Evolutionary conservation across 2,113 vertebrate genomes (phyloP).

Genomic region (Sylvietta virens): DNA sequence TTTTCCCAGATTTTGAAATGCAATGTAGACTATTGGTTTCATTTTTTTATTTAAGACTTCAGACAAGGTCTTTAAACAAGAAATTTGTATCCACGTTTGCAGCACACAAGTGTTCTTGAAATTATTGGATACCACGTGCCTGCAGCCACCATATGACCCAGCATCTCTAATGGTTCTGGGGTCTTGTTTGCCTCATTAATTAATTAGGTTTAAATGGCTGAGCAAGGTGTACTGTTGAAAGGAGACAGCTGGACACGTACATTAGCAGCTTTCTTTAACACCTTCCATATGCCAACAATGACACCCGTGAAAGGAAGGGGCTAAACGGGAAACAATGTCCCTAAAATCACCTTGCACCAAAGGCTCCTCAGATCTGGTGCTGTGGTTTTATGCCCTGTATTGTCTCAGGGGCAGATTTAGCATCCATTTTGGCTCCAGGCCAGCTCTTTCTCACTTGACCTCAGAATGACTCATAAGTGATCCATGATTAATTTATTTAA

Average conservation of each 20-base stretch:
- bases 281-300: not conserved
- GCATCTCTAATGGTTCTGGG: not conserved
- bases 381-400: not conserved
- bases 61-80: not conserved
- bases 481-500: constrained; percentile 48
- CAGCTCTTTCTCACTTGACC: constrained; percentile 34
- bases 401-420: not conserved
- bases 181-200: not conserved
- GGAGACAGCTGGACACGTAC: not conserved
- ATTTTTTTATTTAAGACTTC: not conserved
- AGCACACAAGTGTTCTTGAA: not conserved
- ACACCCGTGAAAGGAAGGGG: not conserved
- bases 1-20: not conserved
- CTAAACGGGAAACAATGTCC: not conserved
- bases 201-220: not conserved
- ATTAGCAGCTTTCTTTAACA: not conserved
- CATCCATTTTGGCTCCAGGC: constrained; percentile 7
- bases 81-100: not conserved
- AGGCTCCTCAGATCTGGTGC: not conserved
- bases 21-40: not conserved
- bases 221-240: not conserved
- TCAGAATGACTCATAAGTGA: constrained; percentile 8
- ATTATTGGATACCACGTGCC: not conserved
- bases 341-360: not conserved
- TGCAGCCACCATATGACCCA: not conserved